A percentile compares a stretch with the other conserved stretches of the same genome.
These are phyloP conservation scores for Spondyliosoma cantharus DNA, from an alignment of 2,797 vertebrate species.

Conservation along the genomic window DNA sequence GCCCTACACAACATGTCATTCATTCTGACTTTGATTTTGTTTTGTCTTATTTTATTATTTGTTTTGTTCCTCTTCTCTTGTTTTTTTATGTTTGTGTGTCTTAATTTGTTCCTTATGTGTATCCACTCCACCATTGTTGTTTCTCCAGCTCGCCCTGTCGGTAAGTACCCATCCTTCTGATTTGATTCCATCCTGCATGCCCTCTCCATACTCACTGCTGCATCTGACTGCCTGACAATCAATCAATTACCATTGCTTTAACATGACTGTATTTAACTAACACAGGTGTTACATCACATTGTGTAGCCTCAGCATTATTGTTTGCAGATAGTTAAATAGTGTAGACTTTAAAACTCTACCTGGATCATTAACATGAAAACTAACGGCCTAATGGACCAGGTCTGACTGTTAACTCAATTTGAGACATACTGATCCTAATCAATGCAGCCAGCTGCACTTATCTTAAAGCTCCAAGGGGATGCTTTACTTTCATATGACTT, in stretches of 20 bases:
- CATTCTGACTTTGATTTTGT: slow-evolving; percentile 93
- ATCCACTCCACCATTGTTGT: slow-evolving; percentile 97
- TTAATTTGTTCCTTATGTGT: slow-evolving; percentile 79
- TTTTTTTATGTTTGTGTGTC: slow-evolving; percentile 80
- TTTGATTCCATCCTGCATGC: slow-evolving; percentile 90
- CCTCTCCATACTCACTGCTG: slow-evolving; percentile 72
- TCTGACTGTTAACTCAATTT: neutral
- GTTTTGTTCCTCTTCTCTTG: slow-evolving; percentile 74
- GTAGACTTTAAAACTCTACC: slow-evolving; percentile 8
- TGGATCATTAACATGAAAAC: slow-evolving; percentile 62
- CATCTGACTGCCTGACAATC: slow-evolving; percentile 65
- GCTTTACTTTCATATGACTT: neutral
- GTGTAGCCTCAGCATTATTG: neutral
- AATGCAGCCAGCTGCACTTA: neutral
- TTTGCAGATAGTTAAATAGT: slow-evolving; percentile 20
- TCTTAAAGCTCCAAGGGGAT: neutral
- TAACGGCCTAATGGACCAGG: slow-evolving; percentile 21
- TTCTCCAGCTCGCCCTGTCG: slow-evolving; percentile 98
- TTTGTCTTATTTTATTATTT: slow-evolving; percentile 89
- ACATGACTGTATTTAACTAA: slow-evolving; percentile 67
- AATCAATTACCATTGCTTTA: slow-evolving; percentile 76
- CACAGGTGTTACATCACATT: slow-evolving; percentile 41
- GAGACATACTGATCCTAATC: neutral
- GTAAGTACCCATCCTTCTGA: slow-evolving; percentile 98
- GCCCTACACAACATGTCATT: slow-evolving; percentile 90